Percentiles rank a stretch among this genome's conserved stretches.
Conservation (phyloP, 2,888 invertebrate genomes). For the Eupithecia subumbrata region DNA sequence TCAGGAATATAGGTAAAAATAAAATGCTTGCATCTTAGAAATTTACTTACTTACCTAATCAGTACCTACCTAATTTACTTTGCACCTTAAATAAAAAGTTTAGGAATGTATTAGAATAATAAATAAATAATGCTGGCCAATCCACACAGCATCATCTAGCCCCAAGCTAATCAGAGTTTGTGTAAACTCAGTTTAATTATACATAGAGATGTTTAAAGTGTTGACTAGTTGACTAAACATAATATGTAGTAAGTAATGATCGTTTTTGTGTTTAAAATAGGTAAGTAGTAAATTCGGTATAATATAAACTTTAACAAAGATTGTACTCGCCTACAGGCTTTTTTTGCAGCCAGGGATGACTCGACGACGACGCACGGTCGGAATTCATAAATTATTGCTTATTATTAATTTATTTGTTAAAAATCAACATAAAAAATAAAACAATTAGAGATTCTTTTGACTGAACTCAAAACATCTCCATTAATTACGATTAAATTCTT, state of each 20-base stretch:
- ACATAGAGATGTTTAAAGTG: not conserved
- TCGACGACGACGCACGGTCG: too few relatives aligned
- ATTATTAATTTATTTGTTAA: not conserved
- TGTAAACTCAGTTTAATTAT: not conserved
- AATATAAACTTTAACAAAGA: not conserved
- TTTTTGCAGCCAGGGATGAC: too few relatives aligned
- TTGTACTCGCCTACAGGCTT: not conserved
- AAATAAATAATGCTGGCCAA: too few relatives aligned
- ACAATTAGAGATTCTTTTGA: constrained; percentile 35
- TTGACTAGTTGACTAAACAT: not conserved
- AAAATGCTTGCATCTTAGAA: not conserved
- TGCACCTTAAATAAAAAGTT: not conserved
- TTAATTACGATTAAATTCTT: not conserved
- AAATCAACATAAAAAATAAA: constrained; percentile 10
- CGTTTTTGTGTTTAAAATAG: not conserved
- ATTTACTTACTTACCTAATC: not conserved
- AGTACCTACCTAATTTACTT: not conserved
- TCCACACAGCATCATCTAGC: too few relatives aligned
- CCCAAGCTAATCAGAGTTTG: too few relatives aligned
- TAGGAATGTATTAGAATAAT: not conserved
- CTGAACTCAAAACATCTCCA: constrained; percentile 24
- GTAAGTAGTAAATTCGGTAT: not conserved
- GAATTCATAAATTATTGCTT: not conserved
- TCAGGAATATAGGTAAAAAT: not conserved
- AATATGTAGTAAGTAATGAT: not conserved